These are phyloP conservation scores for Cisticola juncidis DNA, from an alignment of 2,113 vertebrate genomes.

Conservation along the genomic window DNA sequence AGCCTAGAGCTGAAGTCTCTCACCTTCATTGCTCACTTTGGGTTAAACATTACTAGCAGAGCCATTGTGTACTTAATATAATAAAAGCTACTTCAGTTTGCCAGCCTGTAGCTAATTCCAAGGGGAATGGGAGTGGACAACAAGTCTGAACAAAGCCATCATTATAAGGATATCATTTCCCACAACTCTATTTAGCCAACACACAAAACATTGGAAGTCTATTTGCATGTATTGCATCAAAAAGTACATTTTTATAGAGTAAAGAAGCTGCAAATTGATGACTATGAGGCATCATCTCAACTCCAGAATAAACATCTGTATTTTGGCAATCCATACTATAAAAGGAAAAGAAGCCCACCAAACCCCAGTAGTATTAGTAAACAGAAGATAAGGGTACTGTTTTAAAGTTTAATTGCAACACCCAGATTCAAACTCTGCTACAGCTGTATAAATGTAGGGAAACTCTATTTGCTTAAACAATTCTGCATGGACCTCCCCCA, in stretches of 20 bases:
- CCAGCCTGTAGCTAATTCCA: slow-evolving; percentile 32
- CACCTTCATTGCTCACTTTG: background rate
- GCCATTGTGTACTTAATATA: background rate
- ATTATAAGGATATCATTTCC: slow-evolving; percentile 37
- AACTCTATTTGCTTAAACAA: background rate
- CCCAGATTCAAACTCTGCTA: background rate
- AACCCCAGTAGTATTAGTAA: background rate
- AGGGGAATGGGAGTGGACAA: slow-evolving; percentile 42
- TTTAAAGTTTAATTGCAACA: background rate
- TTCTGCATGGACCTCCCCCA: background rate
- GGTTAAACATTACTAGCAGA: background rate
- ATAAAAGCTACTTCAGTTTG: slow-evolving; percentile 26
- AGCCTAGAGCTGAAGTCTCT: background rate
- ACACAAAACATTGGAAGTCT: background rate
- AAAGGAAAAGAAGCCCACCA: background rate
- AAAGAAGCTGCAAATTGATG: background rate
- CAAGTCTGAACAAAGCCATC: slow-evolving; percentile 50
- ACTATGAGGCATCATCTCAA: background rate
- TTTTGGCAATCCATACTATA: background rate
- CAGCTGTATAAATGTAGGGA: background rate
- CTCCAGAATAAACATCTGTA: background rate
- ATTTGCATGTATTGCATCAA: background rate
- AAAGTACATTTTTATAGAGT: background rate
- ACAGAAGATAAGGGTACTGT: background rate
- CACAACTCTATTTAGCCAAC: slow-evolving; percentile 33